These are phyloP conservation scores for Siphonodentalium dalli DNA, from an alignment of 2,888 invertebrate species.

Conservation along the genomic window DNA sequence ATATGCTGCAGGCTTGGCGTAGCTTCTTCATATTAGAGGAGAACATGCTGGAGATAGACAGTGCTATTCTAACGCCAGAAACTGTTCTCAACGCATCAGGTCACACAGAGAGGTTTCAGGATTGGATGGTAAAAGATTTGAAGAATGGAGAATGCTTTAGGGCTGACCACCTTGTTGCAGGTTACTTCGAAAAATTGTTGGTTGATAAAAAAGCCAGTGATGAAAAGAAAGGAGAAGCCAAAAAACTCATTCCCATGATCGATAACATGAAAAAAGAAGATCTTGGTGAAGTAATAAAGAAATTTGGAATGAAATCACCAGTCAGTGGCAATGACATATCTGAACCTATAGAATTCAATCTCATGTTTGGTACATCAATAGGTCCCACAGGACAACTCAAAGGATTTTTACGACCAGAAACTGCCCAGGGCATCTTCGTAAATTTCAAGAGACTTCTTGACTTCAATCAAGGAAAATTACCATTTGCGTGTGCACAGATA, in stretches of 20 bases:
- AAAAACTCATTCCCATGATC: slow-evolving; percentile 77
- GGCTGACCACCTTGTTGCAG: slow-evolving; percentile 93
- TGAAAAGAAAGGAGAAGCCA: slow-evolving; percentile 75
- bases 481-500: slow-evolving; percentile 99
- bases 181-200: slow-evolving; percentile 82
- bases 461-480: slow-evolving; percentile 94
- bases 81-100: slow-evolving; percentile 97
- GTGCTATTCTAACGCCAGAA: slow-evolving; percentile 96
- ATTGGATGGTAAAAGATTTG: slow-evolving; percentile 97
- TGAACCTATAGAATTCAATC: slow-evolving; percentile 96
- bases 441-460: slow-evolving; percentile 97
- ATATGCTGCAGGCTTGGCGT: slow-evolving; percentile 91
- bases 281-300: slow-evolving; percentile 83
- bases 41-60: slow-evolving; percentile 98
- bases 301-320: slow-evolving; percentile 94
- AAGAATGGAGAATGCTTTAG: slow-evolving; percentile 97
- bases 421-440: slow-evolving; percentile 99
- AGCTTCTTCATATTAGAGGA: slow-evolving; percentile 96
- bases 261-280: slow-evolving; percentile 92
- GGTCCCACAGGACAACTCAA: slow-evolving; percentile 95
- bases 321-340: slow-evolving; percentile 90
- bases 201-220: slow-evolving; percentile 79
- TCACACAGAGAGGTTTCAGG: slow-evolving; percentile 98
- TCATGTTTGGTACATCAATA: slow-evolving; percentile 98
- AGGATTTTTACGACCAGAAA: slow-evolving; percentile 96